A percentile compares a stretch with the other conserved stretches of the same genome.
Evolutionary conservation across 1,140 invertebrate species (phyloP).

Genomic region (Uloborus diversus): DNA sequence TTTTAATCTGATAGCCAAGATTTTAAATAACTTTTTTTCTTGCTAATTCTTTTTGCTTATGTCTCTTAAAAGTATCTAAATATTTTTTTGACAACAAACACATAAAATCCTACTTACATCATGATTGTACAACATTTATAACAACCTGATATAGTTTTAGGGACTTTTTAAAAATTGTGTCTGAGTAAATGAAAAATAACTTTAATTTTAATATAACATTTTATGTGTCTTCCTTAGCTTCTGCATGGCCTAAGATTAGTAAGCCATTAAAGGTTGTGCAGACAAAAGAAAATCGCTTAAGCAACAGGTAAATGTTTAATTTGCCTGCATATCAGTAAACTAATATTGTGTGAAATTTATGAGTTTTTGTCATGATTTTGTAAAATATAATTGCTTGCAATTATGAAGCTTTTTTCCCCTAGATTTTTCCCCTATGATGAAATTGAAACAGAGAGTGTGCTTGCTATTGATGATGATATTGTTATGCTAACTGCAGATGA

Average conservation of each 20-base stretch:
- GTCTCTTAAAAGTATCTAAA: too few relatives aligned
- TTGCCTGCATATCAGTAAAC: neutral
- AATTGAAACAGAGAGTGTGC: slow-evolving; percentile 90
- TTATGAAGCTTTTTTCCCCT: slow-evolving; percentile 16
- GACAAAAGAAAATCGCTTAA: slow-evolving; percentile 90
- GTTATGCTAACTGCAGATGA: slow-evolving; percentile 93
- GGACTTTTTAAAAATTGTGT: neutral
- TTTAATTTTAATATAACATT: neutral
- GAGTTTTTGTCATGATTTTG: too few relatives aligned
- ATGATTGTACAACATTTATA: too few relatives aligned
- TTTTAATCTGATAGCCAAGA: too few relatives aligned
- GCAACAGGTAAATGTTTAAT: slow-evolving; percentile 74
- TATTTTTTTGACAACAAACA: too few relatives aligned
- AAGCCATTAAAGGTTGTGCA: slow-evolving; percentile 91
- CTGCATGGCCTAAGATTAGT: slow-evolving; percentile 82
- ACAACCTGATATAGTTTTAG: neutral
- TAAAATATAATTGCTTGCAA: too few relatives aligned
- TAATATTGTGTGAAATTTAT: neutral
- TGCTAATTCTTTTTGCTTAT: too few relatives aligned
- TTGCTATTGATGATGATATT: slow-evolving; percentile 94
- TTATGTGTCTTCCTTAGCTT: slow-evolving; percentile 71
- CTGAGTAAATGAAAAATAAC: neutral
- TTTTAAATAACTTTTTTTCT: too few relatives aligned
- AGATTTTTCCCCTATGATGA: slow-evolving; percentile 89
- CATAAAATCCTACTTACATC: too few relatives aligned